Evolutionary conservation across 2,888 invertebrate genomes (phyloP), one percentile per base, ranked within the genome.

Genomic region (Metopia argyrocephala): DNA sequence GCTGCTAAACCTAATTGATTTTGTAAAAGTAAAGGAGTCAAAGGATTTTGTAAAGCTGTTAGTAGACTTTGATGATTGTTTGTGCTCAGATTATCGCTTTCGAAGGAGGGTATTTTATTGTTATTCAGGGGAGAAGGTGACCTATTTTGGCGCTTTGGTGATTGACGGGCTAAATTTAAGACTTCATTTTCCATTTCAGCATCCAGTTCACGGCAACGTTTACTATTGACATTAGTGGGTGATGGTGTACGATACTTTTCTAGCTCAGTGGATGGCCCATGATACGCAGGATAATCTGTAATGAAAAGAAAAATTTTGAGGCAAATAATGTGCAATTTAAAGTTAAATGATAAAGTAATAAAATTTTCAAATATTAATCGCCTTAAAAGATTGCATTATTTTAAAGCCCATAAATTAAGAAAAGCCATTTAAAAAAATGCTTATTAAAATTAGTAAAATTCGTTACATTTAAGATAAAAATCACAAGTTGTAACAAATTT

Each of bases 271-370:
- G 62, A 61, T 25, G 85, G 84, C 59, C 86, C 87, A 61, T 84
- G 85, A 62, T 85, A 86, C 48, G 85, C 85, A 12, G 82, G 85
- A 79, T 87, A 89, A 83, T 86, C 91, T 91, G 86, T 2, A 89
- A 87, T 64, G 5, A 31, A 31, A 64, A 25, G 54, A 27, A 74
- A 25, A 12, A 54, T 18, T 15, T 56, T 65, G 3, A 23, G 25
- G 15, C 27, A 57, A 20, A 52, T 21, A 1, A 6, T 12, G 28
- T 48, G 27, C 18, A 59, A 28, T 52, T 4, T 12, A 64, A 18
- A 56, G 59, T 12, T 45, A 2, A 66, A 38, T 4, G 15, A 38
- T 38, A 38, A 15, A 15, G 38, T 38, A 7, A 31, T 12, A 31
- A 1, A 31, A 31, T 38, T 15, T 31, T 31, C n/a, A n/a, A n/a